A percentile compares a stretch with the other conserved stretches of the same genome.
These are phyloP conservation scores for Atherinosoma microstoma DNA, from an alignment of 2,797 vertebrate genomes.

Conservation along the genomic window DNA sequence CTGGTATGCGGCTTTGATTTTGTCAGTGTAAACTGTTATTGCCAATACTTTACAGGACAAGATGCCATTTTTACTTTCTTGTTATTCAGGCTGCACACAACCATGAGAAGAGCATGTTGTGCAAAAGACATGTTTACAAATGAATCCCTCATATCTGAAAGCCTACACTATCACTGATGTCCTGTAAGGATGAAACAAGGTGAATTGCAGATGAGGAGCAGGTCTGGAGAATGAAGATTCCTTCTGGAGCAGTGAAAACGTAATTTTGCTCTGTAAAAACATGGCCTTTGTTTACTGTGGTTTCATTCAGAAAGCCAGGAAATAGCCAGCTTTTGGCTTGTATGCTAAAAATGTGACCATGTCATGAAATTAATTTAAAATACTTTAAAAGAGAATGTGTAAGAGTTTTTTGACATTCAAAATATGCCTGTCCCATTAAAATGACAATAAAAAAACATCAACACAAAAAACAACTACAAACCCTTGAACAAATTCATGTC, in stretches of 20 bases:
- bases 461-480: too few species aligned
- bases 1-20: constrained; percentile 49
- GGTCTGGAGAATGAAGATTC: background rate
- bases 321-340: background rate
- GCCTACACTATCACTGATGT: fast-evolving
- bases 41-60: constrained; percentile 7
- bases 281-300: background rate
- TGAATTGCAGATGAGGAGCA: background rate
- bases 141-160: background rate
- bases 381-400: background rate
- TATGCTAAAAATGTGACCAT: background rate
- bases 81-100: background rate
- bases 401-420: background rate
- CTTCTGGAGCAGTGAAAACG: background rate
- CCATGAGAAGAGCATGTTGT: background rate
- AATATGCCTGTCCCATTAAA: background rate
- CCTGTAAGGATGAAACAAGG: background rate
- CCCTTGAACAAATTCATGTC: too few species aligned
- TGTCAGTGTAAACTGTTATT: constrained; percentile 14
- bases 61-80: background rate
- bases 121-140: background rate
- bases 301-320: constrained; percentile 10
- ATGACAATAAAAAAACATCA: background rate
- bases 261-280: constrained; percentile 4
- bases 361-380: background rate